phyloP scores from a whole-genome alignment of 2,113 vertebrate genomes.

The Natator depressus region DNA sequence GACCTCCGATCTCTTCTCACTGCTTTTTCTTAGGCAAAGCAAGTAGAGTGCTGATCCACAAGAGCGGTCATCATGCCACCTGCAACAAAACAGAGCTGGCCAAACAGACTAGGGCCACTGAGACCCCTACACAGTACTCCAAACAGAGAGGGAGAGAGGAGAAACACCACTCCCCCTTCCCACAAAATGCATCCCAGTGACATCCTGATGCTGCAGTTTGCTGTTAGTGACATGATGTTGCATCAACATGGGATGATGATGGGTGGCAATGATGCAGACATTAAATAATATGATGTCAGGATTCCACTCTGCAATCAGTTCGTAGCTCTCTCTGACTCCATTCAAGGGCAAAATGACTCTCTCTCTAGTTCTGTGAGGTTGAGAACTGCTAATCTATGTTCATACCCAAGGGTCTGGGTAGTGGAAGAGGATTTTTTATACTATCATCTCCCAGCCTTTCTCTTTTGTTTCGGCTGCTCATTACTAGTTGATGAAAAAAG shows the following conservation, averaged over 20 bases:
- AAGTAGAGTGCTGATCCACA: not conserved
- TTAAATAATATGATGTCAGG: not conserved
- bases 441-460: not conserved
- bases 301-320: not conserved
- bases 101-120: not conserved
- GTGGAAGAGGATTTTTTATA: not conserved
- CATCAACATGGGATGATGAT: not conserved
- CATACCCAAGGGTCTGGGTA: not conserved
- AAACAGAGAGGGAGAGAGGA: not conserved
- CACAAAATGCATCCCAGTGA: fast-evolving
- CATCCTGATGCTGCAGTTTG: not conserved
- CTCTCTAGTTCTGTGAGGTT: fast-evolving
- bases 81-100: not conserved
- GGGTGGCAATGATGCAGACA: not conserved
- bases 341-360: not conserved
- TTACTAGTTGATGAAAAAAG: not conserved
- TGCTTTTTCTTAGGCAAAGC: not conserved
- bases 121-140: not conserved
- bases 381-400: not conserved
- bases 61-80: not conserved
- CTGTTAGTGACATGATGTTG: not conserved
- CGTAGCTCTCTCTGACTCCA: not conserved
- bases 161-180: fast-evolving
- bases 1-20: not conserved
- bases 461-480: not conserved